phyloP scores from a whole-genome alignment of 2,113 vertebrate genomes.

The Alectura lathami region DNA sequence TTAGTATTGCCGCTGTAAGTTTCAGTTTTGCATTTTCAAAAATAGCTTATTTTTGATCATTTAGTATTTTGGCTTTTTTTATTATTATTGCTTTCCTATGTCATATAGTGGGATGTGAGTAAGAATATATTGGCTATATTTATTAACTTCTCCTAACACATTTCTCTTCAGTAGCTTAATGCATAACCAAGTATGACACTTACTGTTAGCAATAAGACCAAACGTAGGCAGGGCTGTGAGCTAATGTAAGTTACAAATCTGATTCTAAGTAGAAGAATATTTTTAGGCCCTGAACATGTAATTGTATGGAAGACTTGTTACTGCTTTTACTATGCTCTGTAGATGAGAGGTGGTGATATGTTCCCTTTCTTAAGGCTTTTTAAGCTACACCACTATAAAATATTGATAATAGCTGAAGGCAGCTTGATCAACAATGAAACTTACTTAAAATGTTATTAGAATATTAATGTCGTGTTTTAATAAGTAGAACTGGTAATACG shows the following conservation, averaged over 20 bases:
- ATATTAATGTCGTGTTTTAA: neutral
- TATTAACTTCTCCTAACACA: neutral
- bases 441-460: neutral
- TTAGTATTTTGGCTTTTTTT: constrained; percentile 59
- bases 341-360: neutral
- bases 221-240: neutral
- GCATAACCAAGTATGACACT: neutral
- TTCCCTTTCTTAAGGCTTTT: neutral
- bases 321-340: neutral
- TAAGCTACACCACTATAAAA: neutral
- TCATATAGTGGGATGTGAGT: neutral
- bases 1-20: constrained; percentile 95
- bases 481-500: neutral
- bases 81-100: constrained; percentile 58
- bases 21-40: constrained; percentile 81
- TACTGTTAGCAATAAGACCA: neutral
- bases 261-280: neutral
- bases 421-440: neutral
- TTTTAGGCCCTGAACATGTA: neutral
- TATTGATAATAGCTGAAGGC: neutral
- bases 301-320: neutral
- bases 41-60: constrained; percentile 69
- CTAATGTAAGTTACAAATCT: neutral
- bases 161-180: neutral
- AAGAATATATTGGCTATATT: neutral